phyloP scores from a whole-genome alignment of 2,888 invertebrate genomes.

The Rhagophthalmus giganteus region DNA sequence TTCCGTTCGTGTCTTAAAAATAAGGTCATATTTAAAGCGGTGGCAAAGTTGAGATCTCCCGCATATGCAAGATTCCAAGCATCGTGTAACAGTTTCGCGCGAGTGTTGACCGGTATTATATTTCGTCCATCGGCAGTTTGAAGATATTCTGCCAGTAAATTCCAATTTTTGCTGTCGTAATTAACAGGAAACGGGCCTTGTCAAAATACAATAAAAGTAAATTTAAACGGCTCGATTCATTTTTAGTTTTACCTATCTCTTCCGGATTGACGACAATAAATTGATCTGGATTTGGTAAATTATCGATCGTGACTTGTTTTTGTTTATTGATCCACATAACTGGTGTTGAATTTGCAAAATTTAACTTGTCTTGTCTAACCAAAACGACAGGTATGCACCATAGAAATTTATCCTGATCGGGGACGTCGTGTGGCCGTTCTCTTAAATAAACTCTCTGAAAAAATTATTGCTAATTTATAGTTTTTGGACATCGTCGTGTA shows the following conservation, averaged over 20 bases:
- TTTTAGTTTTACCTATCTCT: constrained; percentile 68
- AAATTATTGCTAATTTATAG: constrained; percentile 1
- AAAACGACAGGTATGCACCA: constrained; percentile 78
- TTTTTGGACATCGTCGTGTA: neutral
- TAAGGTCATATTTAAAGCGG: constrained; percentile 78
- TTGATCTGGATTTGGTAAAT: constrained; percentile 61
- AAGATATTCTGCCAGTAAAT: constrained; percentile 68
- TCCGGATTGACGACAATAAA: constrained; percentile 83
- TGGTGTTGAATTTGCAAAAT: constrained; percentile 63
- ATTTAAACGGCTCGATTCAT: neutral
- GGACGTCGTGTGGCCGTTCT: constrained; percentile 73
- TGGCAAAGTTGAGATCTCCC: constrained; percentile 73
- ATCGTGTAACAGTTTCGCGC: constrained; percentile 76
- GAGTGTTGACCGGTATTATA: constrained; percentile 69
- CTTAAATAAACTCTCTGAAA: constrained; percentile 69
- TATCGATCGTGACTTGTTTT: constrained; percentile 58
- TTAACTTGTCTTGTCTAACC: constrained; percentile 61
- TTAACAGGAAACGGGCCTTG: constrained; percentile 81
- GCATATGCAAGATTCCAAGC: constrained; percentile 79
- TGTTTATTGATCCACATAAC: constrained; percentile 66
- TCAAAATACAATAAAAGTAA: neutral
- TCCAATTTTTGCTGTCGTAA: constrained; percentile 79
- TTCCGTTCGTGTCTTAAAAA: constrained; percentile 74
- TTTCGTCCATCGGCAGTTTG: constrained; percentile 60
- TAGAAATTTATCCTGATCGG: constrained; percentile 68